A percentile compares a stretch with the other conserved stretches of the same genome.
Evolutionary conservation across 35 echinoderm and acorn worm genomes (phyloP).

Genomic region (Heliocidaris tuberculata): DNA sequence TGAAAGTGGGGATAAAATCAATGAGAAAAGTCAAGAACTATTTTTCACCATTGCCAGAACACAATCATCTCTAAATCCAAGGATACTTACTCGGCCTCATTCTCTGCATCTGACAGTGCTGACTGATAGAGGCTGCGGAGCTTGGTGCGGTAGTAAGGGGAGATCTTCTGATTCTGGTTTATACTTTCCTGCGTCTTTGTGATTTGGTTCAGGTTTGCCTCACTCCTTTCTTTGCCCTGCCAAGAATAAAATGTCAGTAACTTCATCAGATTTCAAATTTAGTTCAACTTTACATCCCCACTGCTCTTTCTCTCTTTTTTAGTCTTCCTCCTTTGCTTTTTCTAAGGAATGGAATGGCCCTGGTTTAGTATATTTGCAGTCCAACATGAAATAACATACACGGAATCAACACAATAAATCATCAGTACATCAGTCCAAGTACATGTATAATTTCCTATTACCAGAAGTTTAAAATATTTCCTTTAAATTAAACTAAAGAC

Average conservation of each 20-base stretch:
- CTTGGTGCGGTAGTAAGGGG: constrained; percentile 90
- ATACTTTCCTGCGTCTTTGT: constrained; percentile 92
- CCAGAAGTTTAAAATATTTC: too few relatives aligned
- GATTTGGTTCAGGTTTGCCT: constrained; percentile 71
- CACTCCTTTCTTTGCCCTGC: constrained; percentile 56
- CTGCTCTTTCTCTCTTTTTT: neutral
- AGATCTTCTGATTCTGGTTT: constrained; percentile 75
- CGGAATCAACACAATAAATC: neutral
- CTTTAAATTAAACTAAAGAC: too few relatives aligned
- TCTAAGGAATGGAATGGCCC: neutral
- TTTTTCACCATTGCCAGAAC: too few relatives aligned
- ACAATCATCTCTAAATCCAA: neutral
- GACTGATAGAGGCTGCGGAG: constrained; percentile 80
- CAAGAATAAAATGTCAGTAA: neutral
- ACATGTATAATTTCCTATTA: too few relatives aligned
- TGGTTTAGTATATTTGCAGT: neutral
- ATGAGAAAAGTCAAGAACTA: too few relatives aligned
- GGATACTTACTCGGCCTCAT: constrained; percentile 75
- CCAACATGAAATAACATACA: neutral
- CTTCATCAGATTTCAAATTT: neutral
- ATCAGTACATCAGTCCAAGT: too few relatives aligned
- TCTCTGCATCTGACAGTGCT: constrained; percentile 85
- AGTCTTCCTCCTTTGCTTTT: too few relatives aligned
- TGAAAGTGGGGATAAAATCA: too few relatives aligned
- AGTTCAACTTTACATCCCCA: neutral